Percentiles rank a stretch among this genome's conserved stretches.
Evolutionary conservation across 2,113 vertebrate genomes (phyloP).

Genomic region (Rhabdornis inornatus): DNA sequence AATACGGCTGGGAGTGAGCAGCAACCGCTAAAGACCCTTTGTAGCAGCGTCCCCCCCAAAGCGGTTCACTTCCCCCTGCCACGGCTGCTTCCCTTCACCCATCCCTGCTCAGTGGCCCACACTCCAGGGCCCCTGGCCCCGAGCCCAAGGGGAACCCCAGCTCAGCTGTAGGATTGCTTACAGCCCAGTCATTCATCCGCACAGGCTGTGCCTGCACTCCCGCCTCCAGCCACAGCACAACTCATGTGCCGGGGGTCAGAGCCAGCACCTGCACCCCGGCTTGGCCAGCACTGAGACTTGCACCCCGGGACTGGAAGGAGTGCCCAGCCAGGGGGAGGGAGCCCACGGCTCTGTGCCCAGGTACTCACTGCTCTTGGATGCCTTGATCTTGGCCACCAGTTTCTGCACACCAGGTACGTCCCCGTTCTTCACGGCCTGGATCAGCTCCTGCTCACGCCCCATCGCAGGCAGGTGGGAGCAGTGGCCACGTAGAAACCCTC

Average conservation of each 20-base stretch:
- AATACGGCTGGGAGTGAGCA: neutral
- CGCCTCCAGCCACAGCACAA: fast-evolving
- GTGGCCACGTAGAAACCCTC: neutral
- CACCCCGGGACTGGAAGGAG: fast-evolving
- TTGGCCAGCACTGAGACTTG: fast-evolving
- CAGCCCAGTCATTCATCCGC: neutral
- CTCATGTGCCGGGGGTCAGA: fast-evolving
- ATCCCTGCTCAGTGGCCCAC: neutral
- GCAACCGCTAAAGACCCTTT: neutral
- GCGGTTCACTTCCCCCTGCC: fast-evolving
- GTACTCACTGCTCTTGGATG: conserved; percentile 79
- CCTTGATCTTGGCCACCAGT: conserved; percentile 78
- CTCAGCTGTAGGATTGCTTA: neutral
- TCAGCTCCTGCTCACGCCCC: conserved; percentile 80
- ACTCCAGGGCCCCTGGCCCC: neutral
- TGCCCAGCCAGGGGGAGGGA: neutral
- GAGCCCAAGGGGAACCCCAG: neutral
- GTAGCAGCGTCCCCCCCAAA: neutral
- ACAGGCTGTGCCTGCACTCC: neutral
- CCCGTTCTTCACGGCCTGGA: conserved; percentile 78
- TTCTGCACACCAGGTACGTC: conserved; percentile 76
- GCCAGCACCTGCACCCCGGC: neutral
- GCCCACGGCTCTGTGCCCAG: neutral
- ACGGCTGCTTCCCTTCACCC: neutral
- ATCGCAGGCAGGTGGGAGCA: conserved; percentile 46